Evolutionary conservation across 2,888 invertebrate species (phyloP).

Genomic region (Thelaira solivaga): DNA sequence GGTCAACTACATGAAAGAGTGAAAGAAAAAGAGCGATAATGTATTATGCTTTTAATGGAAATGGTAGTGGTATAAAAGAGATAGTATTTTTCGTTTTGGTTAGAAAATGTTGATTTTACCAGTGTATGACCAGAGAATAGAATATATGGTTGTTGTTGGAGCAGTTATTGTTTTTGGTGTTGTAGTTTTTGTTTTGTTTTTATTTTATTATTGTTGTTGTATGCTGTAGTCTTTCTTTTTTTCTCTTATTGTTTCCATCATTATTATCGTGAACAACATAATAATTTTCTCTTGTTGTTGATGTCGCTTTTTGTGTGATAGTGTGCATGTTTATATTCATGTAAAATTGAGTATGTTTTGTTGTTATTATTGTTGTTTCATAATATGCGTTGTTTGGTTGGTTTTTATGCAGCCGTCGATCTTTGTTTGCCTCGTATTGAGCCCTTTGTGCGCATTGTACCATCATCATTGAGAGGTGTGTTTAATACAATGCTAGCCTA

Average conservation of each 20-base stretch:
- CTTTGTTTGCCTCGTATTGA: constrained; percentile 62
- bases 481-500: constrained; percentile 67
- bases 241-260: constrained; percentile 47
- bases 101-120: constrained; percentile 33
- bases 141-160: constrained; percentile 14
- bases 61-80: constrained; percentile 9
- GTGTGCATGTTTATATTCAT: constrained; percentile 60
- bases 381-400: constrained; percentile 64
- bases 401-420: constrained; percentile 68
- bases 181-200: not conserved
- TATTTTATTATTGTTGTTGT: constrained; percentile 38
- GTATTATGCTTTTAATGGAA: not conserved
- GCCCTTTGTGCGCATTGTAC: constrained; percentile 56
- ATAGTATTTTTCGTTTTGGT: not conserved
- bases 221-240: constrained; percentile 52
- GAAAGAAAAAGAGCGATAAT: not conserved
- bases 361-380: constrained; percentile 22
- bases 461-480: constrained; percentile 70
- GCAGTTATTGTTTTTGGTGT: constrained; percentile 1
- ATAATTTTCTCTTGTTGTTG: constrained; percentile 62
- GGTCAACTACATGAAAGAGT: constrained; percentile 1
- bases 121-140: constrained; percentile 24
- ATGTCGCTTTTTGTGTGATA: not conserved
- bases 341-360: not conserved
- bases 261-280: constrained; percentile 37